Evolutionary conservation across 2,797 vertebrate genomes (phyloP), one percentile per base, ranked within the genome.

Genomic region (Glyptemys insculpta): DNA sequence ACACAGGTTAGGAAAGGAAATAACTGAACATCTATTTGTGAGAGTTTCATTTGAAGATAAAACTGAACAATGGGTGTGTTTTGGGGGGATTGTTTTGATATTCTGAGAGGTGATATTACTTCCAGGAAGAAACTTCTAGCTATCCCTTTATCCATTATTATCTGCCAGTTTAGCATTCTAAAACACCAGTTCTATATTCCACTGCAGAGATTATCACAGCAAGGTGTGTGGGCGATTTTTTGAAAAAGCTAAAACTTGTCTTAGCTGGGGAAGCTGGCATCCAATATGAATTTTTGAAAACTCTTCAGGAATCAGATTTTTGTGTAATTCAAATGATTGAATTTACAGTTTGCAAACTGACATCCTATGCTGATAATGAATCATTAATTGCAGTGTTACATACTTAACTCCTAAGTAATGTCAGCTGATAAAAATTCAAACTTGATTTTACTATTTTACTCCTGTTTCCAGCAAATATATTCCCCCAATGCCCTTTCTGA

Each of bases 321-420:
- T 3, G 6, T 68, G 34, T 81, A 59, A 81, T 52, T 90, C 47
- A 89, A 68, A 91, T 78, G 3, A n/a, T 16, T 52, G 57, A 81
- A 8, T 0, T n/a, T 86, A 21, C 3, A 57, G 2, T 47, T 15
- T 56, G 15, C 44, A 85, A 87, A 12, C 14, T 82, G 57, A 81
- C 2, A 57, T 87, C 92, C 95, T 87, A 78, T 82, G 25, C 14
- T 88, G 21, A 52, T 90, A 91, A 79, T 62, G 1, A 89, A 87
- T 59, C n/a, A 49, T 50, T 54, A 49, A 85, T 37, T 31, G 65
- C n/a, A 52, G 52, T 34, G 29, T 74, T 79, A 49, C 14, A n/a
- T 16, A 79, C 72, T 23, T 95, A 89, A 91, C 92, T 95, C 96
- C 91, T 65, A 85, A 93, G 8, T 2, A 86, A 52, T 47, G 1